These are phyloP conservation scores for Aricia agestis DNA, from an alignment of 1,140 invertebrate genomes.

Conservation along the genomic window DNA sequence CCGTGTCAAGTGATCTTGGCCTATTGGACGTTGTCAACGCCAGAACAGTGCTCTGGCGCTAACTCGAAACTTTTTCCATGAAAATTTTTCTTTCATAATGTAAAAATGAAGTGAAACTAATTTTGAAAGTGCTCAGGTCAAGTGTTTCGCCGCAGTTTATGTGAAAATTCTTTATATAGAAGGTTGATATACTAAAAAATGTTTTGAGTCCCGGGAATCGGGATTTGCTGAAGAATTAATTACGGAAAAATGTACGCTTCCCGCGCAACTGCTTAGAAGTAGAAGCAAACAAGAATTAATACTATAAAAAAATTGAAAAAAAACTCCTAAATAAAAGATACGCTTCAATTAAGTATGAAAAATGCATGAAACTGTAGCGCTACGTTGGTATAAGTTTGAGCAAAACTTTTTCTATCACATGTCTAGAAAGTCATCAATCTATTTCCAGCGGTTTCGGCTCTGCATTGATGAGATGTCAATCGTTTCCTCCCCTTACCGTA, in stretches of 20 bases:
- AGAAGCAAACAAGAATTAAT: too few species aligned
- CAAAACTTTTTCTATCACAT: background rate
- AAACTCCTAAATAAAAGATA: background rate
- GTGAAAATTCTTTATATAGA: too few species aligned
- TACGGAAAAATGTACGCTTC: too few species aligned
- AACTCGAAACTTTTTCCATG: background rate
- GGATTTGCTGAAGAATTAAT: too few species aligned
- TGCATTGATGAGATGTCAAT: conserved; percentile 3
- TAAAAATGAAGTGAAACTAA: background rate
- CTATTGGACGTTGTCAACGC: background rate
- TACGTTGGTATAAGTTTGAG: background rate
- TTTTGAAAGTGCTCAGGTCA: background rate
- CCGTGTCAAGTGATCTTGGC: conserved; percentile 18
- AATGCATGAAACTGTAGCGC: background rate
- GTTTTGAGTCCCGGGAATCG: too few species aligned
- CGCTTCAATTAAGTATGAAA: background rate
- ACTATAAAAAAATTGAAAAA: too few species aligned
- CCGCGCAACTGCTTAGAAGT: too few species aligned
- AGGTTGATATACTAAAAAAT: too few species aligned
- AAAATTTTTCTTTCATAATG: background rate
- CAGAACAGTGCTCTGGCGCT: conserved; percentile 1
- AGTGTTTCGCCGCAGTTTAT: background rate
- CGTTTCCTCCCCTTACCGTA: background rate
- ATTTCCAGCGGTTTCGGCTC: background rate
- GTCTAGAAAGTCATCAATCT: background rate